These are phyloP conservation scores for Napeogenes sylphis DNA, from an alignment of 2,888 invertebrate species.

Conservation along the genomic window DNA sequence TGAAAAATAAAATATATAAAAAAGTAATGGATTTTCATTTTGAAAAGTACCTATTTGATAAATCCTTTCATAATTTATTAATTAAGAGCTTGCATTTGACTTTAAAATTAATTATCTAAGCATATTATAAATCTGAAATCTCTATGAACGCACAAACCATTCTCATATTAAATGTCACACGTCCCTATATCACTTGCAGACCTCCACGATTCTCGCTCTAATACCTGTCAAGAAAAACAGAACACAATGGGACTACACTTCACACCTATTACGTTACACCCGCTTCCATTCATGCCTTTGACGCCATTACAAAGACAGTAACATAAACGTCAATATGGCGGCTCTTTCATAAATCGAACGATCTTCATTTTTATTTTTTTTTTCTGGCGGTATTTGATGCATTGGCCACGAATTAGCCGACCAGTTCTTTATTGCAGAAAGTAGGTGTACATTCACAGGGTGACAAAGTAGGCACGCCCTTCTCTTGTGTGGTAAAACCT, in stretches of 20 bases:
- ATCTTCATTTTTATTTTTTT: constrained; percentile 44
- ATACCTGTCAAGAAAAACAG: constrained; percentile 56
- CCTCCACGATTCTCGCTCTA: constrained; percentile 41
- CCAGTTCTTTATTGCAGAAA: constrained; percentile 52
- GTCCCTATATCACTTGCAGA: constrained; percentile 49
- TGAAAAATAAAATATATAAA: no score
- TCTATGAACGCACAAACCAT: neutral
- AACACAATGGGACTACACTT: constrained; percentile 67
- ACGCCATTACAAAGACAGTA: constrained; percentile 72
- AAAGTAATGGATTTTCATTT: no score
- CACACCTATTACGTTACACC: constrained; percentile 74
- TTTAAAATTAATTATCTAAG: neutral
- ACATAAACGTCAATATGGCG: constrained; percentile 72
- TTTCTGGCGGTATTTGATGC: constrained; percentile 62
- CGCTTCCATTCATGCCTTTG: constrained; percentile 61
- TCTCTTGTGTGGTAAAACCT: constrained; percentile 65
- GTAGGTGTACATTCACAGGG: constrained; percentile 56
- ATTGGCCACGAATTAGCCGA: constrained; percentile 74
- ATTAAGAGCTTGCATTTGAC: no score
- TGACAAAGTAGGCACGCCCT: constrained; percentile 73
- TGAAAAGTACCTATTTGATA: no score
- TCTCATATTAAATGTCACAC: constrained; percentile 36
- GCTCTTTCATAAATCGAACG: constrained; percentile 44
- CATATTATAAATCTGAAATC: constrained; percentile 3
- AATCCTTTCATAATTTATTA: no score